Conservation (phyloP, 2,888 invertebrate species). For the Charanyca ferruginea region DNA sequence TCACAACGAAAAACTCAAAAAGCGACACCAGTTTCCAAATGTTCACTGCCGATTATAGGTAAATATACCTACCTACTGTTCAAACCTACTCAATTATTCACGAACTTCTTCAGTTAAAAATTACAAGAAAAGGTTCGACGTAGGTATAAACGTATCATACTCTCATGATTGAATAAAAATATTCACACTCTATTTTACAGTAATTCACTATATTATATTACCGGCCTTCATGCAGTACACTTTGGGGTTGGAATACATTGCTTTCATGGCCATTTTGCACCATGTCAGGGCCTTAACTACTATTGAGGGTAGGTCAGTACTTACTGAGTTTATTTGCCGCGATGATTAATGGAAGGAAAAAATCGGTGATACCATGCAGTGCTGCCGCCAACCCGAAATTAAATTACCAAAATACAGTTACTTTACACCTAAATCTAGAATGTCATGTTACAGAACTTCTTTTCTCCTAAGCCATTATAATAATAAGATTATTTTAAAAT, state of each 20-base stretch:
- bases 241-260: constrained; percentile 22
- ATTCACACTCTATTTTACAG: constrained; percentile 10
- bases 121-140: not conserved
- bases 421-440: too few species aligned
- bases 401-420: too few species aligned
- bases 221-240: constrained; percentile 24
- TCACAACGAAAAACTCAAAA: too few species aligned
- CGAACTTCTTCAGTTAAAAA: not conserved
- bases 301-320: constrained; percentile 26
- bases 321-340: not conserved
- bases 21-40: too few species aligned
- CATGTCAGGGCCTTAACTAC: constrained; percentile 26
- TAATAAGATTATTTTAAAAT: too few species aligned
- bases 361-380: too few species aligned
- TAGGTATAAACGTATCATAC: constrained; percentile 9
- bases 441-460: too few species aligned
- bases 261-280: constrained; percentile 10
- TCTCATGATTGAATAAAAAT: not conserved
- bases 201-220: constrained; percentile 10
- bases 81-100: not conserved
- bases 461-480: too few species aligned
- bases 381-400: not conserved
- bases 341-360: not conserved
- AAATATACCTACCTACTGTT: not conserved
- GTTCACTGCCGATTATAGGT: too few species aligned